Conservation (phyloP, 2,113 vertebrate genomes). For the Tricholaema leucomelas region DNA sequence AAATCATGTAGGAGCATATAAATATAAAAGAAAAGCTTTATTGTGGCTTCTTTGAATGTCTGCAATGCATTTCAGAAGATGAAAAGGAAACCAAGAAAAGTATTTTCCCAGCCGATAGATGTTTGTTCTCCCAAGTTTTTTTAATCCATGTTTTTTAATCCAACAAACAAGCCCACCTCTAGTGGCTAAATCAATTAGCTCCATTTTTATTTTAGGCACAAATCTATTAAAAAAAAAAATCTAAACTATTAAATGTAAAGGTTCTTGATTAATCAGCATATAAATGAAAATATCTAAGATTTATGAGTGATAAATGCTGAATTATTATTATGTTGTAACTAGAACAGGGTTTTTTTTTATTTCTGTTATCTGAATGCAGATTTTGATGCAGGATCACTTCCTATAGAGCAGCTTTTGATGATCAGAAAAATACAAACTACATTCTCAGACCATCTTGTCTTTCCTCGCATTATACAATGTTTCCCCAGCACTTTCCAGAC, state of each 20-base stretch:
- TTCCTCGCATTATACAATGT: background rate
- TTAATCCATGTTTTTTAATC: constrained; percentile 30
- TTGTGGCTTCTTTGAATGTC: constrained; percentile 61
- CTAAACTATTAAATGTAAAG: constrained; percentile 6
- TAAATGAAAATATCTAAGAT: constrained; percentile 35
- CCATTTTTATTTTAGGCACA: constrained; percentile 40
- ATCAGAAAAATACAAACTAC: background rate
- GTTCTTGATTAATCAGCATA: constrained; percentile 51
- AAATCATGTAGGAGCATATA: constrained; percentile 51
- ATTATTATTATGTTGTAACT: constrained; percentile 13
- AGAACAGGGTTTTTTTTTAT: background rate
- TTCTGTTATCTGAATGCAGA: constrained; percentile 28
- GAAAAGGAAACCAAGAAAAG: constrained; percentile 35
- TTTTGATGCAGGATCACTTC: constrained; percentile 33
- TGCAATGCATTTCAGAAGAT: constrained; percentile 61
- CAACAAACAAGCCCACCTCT: constrained; percentile 32
- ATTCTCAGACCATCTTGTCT: background rate
- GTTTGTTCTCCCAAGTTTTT: constrained; percentile 29
- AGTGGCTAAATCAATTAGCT: constrained; percentile 14
- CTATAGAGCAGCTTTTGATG: background rate
- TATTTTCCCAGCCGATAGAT: constrained; percentile 62
- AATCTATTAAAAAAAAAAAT: background rate
- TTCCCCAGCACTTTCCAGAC: background rate
- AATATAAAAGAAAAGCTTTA: constrained; percentile 68
- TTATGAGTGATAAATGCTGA: constrained; percentile 6